phyloP scores from a whole-genome alignment of 2,888 invertebrate species.

The Cataglyphis albicans region DNA sequence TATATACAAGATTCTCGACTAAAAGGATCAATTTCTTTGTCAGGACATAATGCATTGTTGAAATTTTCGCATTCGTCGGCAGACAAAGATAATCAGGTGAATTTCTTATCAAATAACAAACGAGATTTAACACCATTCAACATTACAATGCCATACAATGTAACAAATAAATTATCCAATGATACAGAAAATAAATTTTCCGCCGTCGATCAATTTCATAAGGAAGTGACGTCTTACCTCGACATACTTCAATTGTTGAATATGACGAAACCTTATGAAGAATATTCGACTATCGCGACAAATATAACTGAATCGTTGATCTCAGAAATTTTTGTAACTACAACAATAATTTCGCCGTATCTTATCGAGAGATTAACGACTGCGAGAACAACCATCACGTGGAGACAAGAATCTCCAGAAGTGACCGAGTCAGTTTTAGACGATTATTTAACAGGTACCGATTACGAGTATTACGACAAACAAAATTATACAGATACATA shows the following conservation, averaged over 20 bases:
- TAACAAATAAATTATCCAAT: background rate
- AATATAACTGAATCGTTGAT: background rate
- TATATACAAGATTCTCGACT: background rate
- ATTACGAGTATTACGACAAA: slow-evolving; percentile 30
- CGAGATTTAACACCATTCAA: background rate
- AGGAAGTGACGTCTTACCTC: slow-evolving; percentile 16
- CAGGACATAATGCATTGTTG: background rate
- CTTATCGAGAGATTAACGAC: background rate
- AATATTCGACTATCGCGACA: background rate
- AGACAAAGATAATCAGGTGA: background rate
- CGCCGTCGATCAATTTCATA: background rate
- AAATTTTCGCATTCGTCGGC: background rate
- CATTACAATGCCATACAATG: background rate
- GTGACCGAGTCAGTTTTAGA: background rate
- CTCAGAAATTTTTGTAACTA: background rate
- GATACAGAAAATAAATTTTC: background rate
- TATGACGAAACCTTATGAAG: slow-evolving; percentile 5
- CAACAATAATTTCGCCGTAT: slow-evolving; percentile 1
- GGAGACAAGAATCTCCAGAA: background rate
- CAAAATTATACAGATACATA: slow-evolving; percentile 47
- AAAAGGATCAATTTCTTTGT: background rate
- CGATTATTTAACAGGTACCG: slow-evolving; percentile 12
- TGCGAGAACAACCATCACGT: background rate
- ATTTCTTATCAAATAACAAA: background rate
- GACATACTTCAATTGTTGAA: background rate